Base-by-base conservation (phyloP, 2,888 invertebrate species). In the Onchidella celtica region DNA sequence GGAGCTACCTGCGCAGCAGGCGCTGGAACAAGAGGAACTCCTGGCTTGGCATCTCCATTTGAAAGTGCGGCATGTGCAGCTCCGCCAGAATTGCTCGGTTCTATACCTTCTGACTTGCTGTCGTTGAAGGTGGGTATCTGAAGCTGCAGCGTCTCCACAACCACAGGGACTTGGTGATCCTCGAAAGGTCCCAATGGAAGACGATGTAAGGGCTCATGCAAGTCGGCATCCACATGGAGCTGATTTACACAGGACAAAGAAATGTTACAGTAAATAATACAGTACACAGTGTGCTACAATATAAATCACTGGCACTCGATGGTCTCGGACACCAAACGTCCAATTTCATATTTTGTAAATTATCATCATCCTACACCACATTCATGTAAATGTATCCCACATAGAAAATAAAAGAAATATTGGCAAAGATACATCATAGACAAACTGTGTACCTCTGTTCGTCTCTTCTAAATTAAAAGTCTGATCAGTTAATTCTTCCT, bases 101-200 rank as follows among this genome's bases (percentile, higher is more conserved):
- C 47, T 2, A n/a, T 47, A 36, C 24, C 47, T 27, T 78, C 55
- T 6, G 59, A 36, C 40, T 70, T 34, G 24, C 34, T 57, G 59
- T 57, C 34, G 29, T 78, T 36, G 21, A 79, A 79, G 9, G 72
- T 55, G 1, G 72, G 79, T 2, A 79, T 34, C 27, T 65, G 65
- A 61, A 79, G 59, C 17, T 79, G 24, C 1, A 79, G 72, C 2
- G 36, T n/a, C 68, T 81, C 81, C 3, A 75, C 55, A 11, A 76
- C 32, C n/a, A 81, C 74, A 0, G 76, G 69, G 32, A 70, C n/a
- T 14, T 38, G 63, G 34, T 69, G 59, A 17, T 81, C 81, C 36
- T 81, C 76, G 47, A 81, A 81, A 0, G 81, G 81, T 0, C 81
- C 81, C 17, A 81, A 61, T 2, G 81, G 81, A 0, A 81, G 63